A percentile compares a stretch with the other conserved stretches of the same genome.
These are phyloP conservation scores for Anthrax anthrax DNA, from an alignment of 2,888 invertebrate species.

Conservation along the genomic window DNA sequence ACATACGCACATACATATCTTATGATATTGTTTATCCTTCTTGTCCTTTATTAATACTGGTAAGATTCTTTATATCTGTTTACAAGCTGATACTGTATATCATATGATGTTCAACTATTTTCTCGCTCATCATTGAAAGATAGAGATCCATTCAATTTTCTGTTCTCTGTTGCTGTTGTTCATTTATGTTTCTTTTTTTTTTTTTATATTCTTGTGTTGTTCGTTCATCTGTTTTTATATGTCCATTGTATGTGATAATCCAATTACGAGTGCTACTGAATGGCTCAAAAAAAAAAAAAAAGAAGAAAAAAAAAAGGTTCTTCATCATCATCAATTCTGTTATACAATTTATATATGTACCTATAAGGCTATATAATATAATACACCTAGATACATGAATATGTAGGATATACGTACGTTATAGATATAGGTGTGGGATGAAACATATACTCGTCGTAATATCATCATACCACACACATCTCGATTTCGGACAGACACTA, in stretches of 20 bases:
- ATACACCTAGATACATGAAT: no score
- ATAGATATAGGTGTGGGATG: slow-evolving; percentile 3
- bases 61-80: background rate
- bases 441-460: background rate
- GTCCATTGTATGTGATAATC: slow-evolving; percentile 10
- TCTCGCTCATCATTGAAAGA: background rate
- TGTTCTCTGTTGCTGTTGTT: background rate
- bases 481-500: background rate
- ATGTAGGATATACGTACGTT: no score
- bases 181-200: background rate
- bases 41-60: background rate
- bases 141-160: slow-evolving; percentile 5
- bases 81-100: background rate
- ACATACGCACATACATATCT: no score
- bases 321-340: no score
- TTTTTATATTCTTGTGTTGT: background rate
- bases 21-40: no score
- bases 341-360: background rate
- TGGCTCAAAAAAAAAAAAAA: background rate
- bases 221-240: slow-evolving; percentile 5
- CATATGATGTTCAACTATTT: slow-evolving; percentile 1
- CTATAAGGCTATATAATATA: background rate
- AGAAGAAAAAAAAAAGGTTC: no score
- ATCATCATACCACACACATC: slow-evolving; percentile 5
- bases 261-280: slow-evolving; percentile 10